phyloP scores from a whole-genome alignment of 1,140 invertebrate genomes.

The Helicoverpa armigera region DNA sequence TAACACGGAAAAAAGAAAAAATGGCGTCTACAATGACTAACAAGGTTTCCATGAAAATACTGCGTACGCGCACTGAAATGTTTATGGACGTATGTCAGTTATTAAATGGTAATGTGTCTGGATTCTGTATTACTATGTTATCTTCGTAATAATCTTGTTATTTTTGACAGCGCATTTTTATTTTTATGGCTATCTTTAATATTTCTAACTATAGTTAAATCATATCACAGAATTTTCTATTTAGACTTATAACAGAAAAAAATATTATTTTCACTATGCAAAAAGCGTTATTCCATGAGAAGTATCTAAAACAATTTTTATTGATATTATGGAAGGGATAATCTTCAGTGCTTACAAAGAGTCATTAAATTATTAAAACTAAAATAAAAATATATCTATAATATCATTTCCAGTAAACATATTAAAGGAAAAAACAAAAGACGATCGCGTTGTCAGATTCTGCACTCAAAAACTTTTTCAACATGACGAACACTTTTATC shows the following conservation, averaged over 20 bases:
- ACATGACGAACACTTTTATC: neutral
- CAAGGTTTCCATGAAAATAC: conserved; percentile 53
- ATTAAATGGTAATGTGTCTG: neutral
- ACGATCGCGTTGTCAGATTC: neutral
- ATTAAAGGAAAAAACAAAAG: neutral
- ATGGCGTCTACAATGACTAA: conserved; percentile 54
- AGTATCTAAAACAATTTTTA: no score
- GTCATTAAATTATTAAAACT: no score
- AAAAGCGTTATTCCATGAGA: no score
- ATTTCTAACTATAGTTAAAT: neutral
- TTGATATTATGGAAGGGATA: no score
- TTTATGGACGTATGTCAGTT: conserved; percentile 6
- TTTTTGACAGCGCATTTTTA: neutral
- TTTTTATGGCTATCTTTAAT: neutral
- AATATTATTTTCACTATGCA: no score
- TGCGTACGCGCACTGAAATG: conserved; percentile 5
- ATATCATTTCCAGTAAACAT: neutral
- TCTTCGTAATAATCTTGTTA: neutral
- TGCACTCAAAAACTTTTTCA: neutral
- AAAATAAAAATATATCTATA: no score
- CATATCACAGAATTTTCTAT: no score
- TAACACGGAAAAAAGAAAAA: conserved; percentile 47
- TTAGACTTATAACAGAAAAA: no score
- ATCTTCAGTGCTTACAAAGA: no score
- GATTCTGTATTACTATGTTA: neutral